phyloP scores from a whole-genome alignment of 2,888 invertebrate genomes.

The Andrena haemorrhoa region DNA sequence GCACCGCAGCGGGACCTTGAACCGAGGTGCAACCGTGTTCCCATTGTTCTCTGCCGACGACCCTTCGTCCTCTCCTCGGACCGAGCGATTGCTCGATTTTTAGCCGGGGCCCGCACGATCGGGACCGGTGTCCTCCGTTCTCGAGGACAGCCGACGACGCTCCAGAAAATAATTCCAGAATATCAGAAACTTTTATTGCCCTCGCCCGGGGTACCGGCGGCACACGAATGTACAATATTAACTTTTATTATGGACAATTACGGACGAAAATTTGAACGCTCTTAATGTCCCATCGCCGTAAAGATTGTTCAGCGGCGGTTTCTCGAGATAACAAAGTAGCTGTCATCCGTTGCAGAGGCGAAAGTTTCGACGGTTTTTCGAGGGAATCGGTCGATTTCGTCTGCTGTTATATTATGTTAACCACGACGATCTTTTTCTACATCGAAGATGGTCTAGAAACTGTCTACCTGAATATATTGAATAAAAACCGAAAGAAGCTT shows the following conservation, averaged over 20 bases:
- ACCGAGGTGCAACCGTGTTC: slow-evolving; percentile 70
- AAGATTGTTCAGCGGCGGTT: background rate
- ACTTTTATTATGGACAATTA: slow-evolving; percentile 21
- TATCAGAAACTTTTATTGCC: slow-evolving; percentile 46
- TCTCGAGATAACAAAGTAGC: background rate
- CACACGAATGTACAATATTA: slow-evolving; percentile 27
- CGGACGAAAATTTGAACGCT: slow-evolving; percentile 18
- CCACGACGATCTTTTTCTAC: no score
- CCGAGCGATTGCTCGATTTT: slow-evolving; percentile 73
- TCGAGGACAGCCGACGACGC: slow-evolving; percentile 56
- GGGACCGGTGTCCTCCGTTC: slow-evolving; percentile 60
- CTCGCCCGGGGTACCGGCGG: background rate
- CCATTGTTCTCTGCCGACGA: slow-evolving; percentile 75
- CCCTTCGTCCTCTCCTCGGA: slow-evolving; percentile 67
- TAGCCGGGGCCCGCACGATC: slow-evolving; percentile 65
- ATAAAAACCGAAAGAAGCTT: no score
- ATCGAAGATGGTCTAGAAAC: no score
- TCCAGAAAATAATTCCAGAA: slow-evolving; percentile 38
- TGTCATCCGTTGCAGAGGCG: background rate
- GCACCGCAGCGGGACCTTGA: slow-evolving; percentile 67
- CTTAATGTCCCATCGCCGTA: slow-evolving; percentile 23
- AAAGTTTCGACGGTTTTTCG: background rate
- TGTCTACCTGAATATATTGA: no score
- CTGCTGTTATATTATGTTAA: no score
- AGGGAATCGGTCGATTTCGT: no score